phyloP scores from a whole-genome alignment of 2,113 vertebrate genomes.

The Ictidomys tridecemlineatus region DNA sequence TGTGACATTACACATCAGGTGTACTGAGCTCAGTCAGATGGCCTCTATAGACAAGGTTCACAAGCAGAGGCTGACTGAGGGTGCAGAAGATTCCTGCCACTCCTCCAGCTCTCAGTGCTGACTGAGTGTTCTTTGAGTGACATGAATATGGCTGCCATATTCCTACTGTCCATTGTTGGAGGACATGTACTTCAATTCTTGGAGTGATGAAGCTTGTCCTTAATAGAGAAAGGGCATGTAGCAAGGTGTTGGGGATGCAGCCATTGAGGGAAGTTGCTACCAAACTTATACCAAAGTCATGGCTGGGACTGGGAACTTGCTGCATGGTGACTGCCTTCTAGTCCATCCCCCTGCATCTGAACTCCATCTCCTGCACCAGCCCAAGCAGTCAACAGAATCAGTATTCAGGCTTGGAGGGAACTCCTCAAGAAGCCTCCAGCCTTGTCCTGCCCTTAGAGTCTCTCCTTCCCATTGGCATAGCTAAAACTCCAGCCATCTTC shows the following conservation, averaged over 20 bases:
- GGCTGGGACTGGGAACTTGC: background rate
- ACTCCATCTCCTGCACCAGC: background rate
- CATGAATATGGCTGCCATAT: rapidly evolving
- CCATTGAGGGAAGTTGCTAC: background rate
- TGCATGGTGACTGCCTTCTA: no score
- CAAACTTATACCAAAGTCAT: background rate
- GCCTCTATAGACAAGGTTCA: background rate
- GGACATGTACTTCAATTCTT: rapidly evolving
- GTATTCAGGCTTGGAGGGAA: background rate
- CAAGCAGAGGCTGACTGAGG: background rate
- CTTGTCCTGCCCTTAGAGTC: background rate
- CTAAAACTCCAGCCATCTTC: background rate
- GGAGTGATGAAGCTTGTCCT: background rate
- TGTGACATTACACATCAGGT: background rate
- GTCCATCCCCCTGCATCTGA: background rate
- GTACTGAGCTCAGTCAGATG: background rate
- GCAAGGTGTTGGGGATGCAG: background rate
- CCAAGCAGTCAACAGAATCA: background rate
- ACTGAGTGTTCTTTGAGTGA: background rate
- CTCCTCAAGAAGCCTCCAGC: background rate
- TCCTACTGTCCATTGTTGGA: rapidly evolving
- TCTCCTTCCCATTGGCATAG: background rate
- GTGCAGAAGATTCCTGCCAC: background rate
- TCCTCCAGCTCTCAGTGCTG: background rate
- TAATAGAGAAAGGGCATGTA: background rate